Percentiles rank a stretch among this genome's conserved stretches.
phyloP scores from a whole-genome alignment of 2,113 vertebrate genomes.

The Grantiella picta region DNA sequence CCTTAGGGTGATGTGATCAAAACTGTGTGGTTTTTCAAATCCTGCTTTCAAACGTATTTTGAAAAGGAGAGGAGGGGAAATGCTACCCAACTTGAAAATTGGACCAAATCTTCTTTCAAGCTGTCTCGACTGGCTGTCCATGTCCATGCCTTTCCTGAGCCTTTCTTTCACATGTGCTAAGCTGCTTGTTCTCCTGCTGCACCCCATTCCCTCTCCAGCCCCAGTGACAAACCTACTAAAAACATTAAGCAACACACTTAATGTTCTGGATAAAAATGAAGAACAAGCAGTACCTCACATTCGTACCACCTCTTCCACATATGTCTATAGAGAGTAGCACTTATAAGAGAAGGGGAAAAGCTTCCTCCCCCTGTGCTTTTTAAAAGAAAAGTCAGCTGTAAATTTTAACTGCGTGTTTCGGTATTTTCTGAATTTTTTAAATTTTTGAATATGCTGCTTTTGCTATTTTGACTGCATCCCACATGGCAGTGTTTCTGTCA shows the following conservation, averaged over 20 bases:
- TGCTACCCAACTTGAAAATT: background rate
- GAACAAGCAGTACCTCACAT: constrained; percentile 1
- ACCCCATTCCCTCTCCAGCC: background rate
- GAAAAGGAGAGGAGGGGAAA: background rate
- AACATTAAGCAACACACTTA: constrained; percentile 49
- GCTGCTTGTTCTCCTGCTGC: background rate
- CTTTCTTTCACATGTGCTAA: background rate
- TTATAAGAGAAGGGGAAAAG: background rate
- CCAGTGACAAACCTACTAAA: background rate
- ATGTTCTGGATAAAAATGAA: constrained; percentile 29
- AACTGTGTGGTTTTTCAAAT: background rate
- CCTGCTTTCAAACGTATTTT: background rate
- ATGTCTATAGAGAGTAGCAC: background rate
- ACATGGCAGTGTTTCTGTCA: background rate
- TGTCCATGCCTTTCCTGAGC: background rate
- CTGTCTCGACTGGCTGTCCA: constrained; percentile 11
- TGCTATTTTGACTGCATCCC: background rate
- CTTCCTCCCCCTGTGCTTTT: background rate
- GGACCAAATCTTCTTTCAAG: constrained; percentile 40
- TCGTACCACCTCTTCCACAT: background rate
- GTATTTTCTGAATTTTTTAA: background rate
- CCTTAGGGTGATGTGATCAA: background rate
- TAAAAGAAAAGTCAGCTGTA: background rate
- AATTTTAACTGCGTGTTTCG: background rate
- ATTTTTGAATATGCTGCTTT: background rate